Evolutionary conservation across 2,113 vertebrate genomes (phyloP), one percentile per base, ranked within the genome.

Genomic region (Eretmochelys imbricata): DNA sequence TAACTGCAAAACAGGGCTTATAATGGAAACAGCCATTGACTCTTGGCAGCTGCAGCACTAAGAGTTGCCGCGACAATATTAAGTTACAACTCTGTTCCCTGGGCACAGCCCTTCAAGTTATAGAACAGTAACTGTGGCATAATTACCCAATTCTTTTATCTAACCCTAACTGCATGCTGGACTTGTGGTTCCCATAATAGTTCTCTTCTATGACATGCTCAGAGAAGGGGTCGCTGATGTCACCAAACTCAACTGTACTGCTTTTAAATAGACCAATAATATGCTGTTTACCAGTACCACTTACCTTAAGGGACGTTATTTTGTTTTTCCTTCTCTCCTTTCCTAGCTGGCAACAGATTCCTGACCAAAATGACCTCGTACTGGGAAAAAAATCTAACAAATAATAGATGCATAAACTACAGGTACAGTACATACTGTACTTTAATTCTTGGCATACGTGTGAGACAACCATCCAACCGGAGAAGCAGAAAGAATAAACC

Each of bases 351-450:
- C 94, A 98, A 94, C 12, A 22, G 91, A 76, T 82, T 97, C 76
- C 91, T 98, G 90, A 84, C 96, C 92, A 53, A 98, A 98, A 97
- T 98, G 7, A 97, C 88, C 88, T 95, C 95, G 81, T 95, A 89
- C 53, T 0, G 51, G 97, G 97, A 6, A 98, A 98, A 98, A 96
- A 96, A 96, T 91, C 97, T 93, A 85, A 95, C 93, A 93, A 97
- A 96, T 96, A 97, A 96, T 95, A 94, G 96, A 96, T 85, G 8
- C 42, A 86, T 83, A 94, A 87, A 25, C 76, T 95, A 83, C 96
- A 98, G 97, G 96, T 98, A 98, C 89, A 97, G 95, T 97, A 97
- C 72, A 53, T 93, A 97, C 92, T 89, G 94, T 98, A 93, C 97
- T 97, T 91, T 3, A 84, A 78, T 79, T 96, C 95, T 97, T 94